phyloP scores from a whole-genome alignment of 2,113 vertebrate species.

The Pseudorasbora parva region DNA sequence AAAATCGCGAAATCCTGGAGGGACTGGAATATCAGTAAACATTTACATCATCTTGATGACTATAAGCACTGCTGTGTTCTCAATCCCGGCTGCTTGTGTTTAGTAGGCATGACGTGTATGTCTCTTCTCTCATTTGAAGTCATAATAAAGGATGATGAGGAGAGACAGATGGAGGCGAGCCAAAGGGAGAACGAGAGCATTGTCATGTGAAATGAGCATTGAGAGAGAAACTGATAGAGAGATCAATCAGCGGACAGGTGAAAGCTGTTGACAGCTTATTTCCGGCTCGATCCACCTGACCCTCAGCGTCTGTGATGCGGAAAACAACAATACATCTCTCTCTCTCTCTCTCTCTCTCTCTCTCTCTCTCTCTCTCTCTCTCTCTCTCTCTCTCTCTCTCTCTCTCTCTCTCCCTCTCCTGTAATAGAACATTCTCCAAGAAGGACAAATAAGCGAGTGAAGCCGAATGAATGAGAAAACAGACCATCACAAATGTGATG shows the following conservation, averaged over 20 bases:
- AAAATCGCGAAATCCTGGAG: too few relatives aligned
- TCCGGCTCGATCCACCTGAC: slow-evolving; percentile 56
- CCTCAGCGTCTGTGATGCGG: slow-evolving; percentile 47
- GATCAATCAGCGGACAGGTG: slow-evolving; percentile 54
- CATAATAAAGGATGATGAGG: slow-evolving; percentile 29
- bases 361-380: background rate
- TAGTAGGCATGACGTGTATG: background rate
- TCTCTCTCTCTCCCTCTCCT: background rate
- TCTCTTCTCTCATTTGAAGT: background rate
- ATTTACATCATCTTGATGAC: too few relatives aligned
- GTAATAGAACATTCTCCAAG: background rate
- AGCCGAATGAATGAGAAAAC: background rate
- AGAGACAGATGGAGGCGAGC: slow-evolving; percentile 11
- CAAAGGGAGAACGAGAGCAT: slow-evolving; percentile 3
- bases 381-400: slow-evolving; percentile 14
- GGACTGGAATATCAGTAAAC: too few relatives aligned
- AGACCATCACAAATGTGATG: background rate
- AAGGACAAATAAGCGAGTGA: background rate
- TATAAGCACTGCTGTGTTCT: background rate
- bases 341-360: background rate
- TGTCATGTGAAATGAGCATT: slow-evolving; percentile 40
- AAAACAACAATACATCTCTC: slow-evolving; percentile 31
- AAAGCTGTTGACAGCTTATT: slow-evolving; percentile 53
- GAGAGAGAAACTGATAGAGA: slow-evolving; percentile 54
- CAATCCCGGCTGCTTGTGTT: background rate